Percentiles rank a stretch among this genome's conserved stretches.
These are phyloP conservation scores for Matsumurasca onukii DNA, from an alignment of 1,140 invertebrate genomes.

Conservation along the genomic window DNA sequence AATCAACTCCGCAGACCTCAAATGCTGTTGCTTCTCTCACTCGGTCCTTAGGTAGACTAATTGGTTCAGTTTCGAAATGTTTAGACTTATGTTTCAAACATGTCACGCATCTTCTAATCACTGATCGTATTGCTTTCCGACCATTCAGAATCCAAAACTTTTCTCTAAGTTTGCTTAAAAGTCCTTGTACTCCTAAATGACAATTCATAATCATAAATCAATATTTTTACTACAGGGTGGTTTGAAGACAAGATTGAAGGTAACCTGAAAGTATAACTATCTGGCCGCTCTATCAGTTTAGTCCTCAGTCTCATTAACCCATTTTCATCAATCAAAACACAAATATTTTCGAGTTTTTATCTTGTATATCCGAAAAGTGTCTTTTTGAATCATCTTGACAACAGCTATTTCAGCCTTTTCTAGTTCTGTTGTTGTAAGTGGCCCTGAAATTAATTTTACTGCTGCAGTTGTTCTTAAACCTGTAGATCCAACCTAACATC, in stretches of 20 bases:
- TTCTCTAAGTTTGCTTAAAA: neutral
- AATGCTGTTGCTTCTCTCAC: neutral
- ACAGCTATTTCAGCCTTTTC: neutral
- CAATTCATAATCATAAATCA: neutral
- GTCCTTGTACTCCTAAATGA: neutral
- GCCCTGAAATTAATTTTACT: neutral
- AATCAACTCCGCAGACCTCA: neutral
- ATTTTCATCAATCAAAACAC: neutral
- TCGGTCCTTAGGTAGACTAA: neutral
- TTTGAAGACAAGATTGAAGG: neutral
- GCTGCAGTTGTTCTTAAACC: neutral
- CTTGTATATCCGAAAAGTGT: too few species aligned
- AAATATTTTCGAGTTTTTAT: neutral
- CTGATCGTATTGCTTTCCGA: neutral
- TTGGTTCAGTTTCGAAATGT: neutral
- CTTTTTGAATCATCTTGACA: neutral
- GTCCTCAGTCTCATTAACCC: neutral
- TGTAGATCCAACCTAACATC: neutral
- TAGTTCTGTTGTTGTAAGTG: neutral
- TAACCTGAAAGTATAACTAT: neutral
- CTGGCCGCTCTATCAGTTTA: neutral
- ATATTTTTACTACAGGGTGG: neutral
- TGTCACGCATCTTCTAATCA: neutral
- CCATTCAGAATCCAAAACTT: slow-evolving; percentile 2
- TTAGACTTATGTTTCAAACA: neutral